Conservation (phyloP, 1,140 invertebrate genomes). For the Linepithema humile region DNA sequence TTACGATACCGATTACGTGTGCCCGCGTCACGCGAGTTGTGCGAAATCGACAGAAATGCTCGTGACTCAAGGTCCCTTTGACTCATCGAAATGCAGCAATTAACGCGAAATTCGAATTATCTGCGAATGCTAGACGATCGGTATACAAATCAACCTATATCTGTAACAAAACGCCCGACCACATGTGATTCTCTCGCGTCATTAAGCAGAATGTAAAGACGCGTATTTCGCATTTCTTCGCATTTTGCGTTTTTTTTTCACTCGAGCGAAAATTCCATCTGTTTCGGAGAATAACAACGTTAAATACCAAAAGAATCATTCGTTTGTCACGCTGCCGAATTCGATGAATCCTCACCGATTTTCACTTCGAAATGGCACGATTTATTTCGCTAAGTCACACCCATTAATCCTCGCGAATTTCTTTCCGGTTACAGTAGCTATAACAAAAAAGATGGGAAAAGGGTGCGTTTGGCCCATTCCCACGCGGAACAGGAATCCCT, state of each 20-base stretch:
- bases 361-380: neutral
- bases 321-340: too few species aligned
- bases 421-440: neutral
- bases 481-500: constrained; percentile 51
- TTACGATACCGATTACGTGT: too few species aligned
- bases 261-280: neutral
- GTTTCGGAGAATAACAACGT: too few species aligned
- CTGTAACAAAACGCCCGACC: too few species aligned
- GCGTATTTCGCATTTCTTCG: too few species aligned
- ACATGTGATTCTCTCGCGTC: neutral
- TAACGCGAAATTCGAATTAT: neutral
- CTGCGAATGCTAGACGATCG: neutral
- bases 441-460: constrained; percentile 36
- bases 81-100: neutral
- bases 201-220: too few species aligned
- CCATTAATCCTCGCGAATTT: too few species aligned
- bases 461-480: constrained; percentile 57
- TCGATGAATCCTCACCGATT: too few species aligned
- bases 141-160: neutral
- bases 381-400: neutral
- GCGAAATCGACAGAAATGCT: neutral
- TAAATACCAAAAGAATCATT: too few species aligned
- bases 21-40: too few species aligned
- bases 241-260: neutral
- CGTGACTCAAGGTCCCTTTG: neutral